Evolutionary conservation across 64 coral and sea anemone species (phyloP), one percentile per base, ranked within the genome.

Genomic region (Montipora efflorescens): DNA sequence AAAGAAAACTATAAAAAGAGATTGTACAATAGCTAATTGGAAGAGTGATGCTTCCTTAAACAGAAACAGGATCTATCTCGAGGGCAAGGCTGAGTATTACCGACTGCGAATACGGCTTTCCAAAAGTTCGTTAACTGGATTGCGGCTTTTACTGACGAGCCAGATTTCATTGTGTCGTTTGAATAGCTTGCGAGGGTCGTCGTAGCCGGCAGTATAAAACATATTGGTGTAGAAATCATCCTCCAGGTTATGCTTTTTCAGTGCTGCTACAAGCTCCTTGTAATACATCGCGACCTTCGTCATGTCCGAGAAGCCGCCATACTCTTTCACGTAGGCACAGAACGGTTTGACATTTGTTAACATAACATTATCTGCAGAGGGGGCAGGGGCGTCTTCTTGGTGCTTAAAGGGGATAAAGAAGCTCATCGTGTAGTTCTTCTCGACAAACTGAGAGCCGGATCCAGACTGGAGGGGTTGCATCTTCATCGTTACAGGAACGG

Each of bases 161-260:
- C 96, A 98, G 75, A 98, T 93, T 52, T 98, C 96, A 76, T 98
- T 98, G 25, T 90, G 90, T 14, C 96, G 81, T 47, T 98, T 77
- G 25, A 59, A 85, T 8, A 87, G 19, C 57, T 80, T 73, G 16
- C 50, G 82, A 8, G 96, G 96, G 11, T 64, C 74, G 72, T 98
- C 94, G 55, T 98, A 98, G n/a, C 90, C 87, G 49, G 87, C 96
- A 52, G 84, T 70, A 50, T 76, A 98, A 47, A 91, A 90, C 36
- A 77, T 59, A 23, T 98, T 87, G 74, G 79, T 98, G 22, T 55
- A 53, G 59, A 90, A 95, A 20, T 91, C 78, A 11, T 93, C 93
- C 52, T 74, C 90, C 45, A 93, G 90, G 2, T 75, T 90, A 77
- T 92, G 93, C 82, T 74, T 93, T 25, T 88, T 52, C 53, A 98